Evolutionary conservation across 2,113 vertebrate genomes (phyloP).

Genomic region (Calyptomena viridis): DNA sequence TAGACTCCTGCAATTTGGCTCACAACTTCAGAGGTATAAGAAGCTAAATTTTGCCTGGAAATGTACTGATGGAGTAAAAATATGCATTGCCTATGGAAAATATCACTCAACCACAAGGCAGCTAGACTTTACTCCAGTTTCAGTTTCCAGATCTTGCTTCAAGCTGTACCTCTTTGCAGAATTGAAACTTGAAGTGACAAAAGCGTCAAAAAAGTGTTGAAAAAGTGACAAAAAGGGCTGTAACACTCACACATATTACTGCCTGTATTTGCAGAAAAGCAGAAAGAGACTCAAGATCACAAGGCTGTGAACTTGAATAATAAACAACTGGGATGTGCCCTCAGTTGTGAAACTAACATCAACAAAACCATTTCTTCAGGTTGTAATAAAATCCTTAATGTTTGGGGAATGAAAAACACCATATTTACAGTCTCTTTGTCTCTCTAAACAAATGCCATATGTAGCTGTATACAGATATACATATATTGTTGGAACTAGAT

Average conservation of each 20-base stretch:
- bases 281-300: slow-evolving; percentile 19
- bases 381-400: background rate
- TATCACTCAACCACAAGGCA: slow-evolving; percentile 27
- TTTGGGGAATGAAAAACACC: background rate
- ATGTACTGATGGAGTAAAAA: slow-evolving; percentile 1
- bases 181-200: slow-evolving; percentile 35
- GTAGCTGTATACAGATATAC: background rate
- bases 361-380: background rate
- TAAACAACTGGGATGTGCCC: slow-evolving; percentile 16
- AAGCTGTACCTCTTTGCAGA: slow-evolving; percentile 23
- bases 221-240: background rate
- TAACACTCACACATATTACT: slow-evolving; percentile 39
- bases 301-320: slow-evolving; percentile 24
- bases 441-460: background rate
- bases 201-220: background rate
- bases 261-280: slow-evolving; percentile 8
- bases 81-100: background rate
- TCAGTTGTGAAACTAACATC: background rate
- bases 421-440: background rate
- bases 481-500: background rate
- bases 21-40: background rate
- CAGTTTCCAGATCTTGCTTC: slow-evolving; percentile 23
- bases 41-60: background rate
- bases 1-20: background rate
- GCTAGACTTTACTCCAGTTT: slow-evolving; percentile 13